Percentiles rank a stretch among this genome's conserved stretches.
These are phyloP conservation scores for Parnassius apollo DNA, from an alignment of 2,888 invertebrate genomes.

Conservation along the genomic window DNA sequence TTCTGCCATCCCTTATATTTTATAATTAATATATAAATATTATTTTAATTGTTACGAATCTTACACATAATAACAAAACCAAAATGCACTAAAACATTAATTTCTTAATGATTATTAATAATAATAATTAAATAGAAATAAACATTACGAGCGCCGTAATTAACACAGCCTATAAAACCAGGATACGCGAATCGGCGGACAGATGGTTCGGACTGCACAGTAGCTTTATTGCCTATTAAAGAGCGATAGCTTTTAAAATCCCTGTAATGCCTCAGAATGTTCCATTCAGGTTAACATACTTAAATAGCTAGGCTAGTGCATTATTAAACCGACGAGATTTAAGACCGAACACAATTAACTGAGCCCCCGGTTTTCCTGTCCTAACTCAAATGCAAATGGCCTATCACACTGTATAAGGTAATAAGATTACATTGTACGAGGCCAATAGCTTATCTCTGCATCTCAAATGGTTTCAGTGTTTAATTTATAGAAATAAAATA, in stretches of 20 bases:
- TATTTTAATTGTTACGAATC: too few species aligned
- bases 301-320: constrained; percentile 70
- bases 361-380: constrained; percentile 47
- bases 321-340: constrained; percentile 52
- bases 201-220: constrained; percentile 35
- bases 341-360: constrained; percentile 67
- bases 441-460: constrained; percentile 69
- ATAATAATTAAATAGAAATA: not conserved
- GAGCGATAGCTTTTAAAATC: constrained; percentile 59
- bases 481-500: constrained; percentile 78
- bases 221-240: constrained; percentile 70
- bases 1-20: too few species aligned
- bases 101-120: not conserved
- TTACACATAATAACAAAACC: too few species aligned
- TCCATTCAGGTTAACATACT: constrained; percentile 68
- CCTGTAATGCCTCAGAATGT: constrained; percentile 45
- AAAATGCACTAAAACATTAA: too few species aligned
- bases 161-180: constrained; percentile 16
- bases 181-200: constrained; percentile 18
- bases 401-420: constrained; percentile 72
- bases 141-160: constrained; percentile 1
- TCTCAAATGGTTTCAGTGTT: constrained; percentile 69
- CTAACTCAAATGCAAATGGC: constrained; percentile 75
- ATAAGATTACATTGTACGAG: constrained; percentile 78
- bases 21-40: too few species aligned